phyloP scores from a whole-genome alignment of 2,888 invertebrate genomes.

The Lasioglossum vierecki region DNA sequence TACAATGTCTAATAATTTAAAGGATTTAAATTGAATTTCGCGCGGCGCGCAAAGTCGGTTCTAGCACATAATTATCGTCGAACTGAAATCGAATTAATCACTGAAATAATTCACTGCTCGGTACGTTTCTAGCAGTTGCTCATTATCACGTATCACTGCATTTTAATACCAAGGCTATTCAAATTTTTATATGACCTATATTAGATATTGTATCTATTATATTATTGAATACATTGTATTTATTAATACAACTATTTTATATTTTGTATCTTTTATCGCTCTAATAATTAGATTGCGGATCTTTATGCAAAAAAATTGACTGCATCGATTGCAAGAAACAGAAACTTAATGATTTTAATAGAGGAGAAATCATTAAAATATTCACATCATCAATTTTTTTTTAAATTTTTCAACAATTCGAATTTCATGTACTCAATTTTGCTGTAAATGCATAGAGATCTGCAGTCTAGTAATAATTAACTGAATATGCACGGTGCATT shows the following conservation, averaged over 20 bases:
- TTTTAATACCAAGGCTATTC: background rate
- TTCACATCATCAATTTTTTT: no score
- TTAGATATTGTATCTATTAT: background rate
- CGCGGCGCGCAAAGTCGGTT: background rate
- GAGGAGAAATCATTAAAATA: no score
- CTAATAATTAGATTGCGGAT: no score
- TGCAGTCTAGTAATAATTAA: no score
- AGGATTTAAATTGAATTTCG: background rate
- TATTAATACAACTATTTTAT: background rate
- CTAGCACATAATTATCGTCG: background rate
- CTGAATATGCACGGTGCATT: background rate
- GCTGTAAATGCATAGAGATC: no score
- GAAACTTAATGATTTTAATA: no score
- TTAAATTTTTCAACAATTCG: no score
- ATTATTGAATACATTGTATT: background rate
- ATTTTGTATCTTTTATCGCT: background rate
- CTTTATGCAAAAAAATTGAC: no score
- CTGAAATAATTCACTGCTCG: background rate
- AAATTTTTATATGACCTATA: background rate
- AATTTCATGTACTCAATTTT: no score
- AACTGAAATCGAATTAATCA: background rate
- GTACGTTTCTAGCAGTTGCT: background rate
- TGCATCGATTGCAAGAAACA: no score
- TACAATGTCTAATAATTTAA: constrained; percentile 20
- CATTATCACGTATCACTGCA: background rate